phyloP scores from a whole-genome alignment of 2,888 invertebrate species.

The Platycnemis pennipes region DNA sequence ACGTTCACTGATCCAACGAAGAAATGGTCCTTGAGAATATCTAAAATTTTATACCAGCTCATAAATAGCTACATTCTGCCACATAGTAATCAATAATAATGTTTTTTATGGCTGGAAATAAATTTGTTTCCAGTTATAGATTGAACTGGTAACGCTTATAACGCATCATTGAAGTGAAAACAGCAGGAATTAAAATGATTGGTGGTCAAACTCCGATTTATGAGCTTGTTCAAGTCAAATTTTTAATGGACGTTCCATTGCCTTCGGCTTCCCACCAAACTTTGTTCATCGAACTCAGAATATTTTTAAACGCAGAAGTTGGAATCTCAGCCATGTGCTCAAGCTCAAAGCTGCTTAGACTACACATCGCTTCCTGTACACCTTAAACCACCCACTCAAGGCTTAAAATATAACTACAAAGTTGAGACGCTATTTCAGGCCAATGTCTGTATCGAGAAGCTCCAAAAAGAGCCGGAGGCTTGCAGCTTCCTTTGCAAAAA shows the following conservation, averaged over 20 bases:
- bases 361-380: constrained; percentile 64
- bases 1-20: no score
- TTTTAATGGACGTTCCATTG: not conserved
- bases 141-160: no score
- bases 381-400: not conserved
- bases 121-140: no score
- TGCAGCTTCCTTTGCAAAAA: not conserved
- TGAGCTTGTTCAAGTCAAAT: not conserved
- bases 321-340: constrained; percentile 40
- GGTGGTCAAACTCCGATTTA: no score
- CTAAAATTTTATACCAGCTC: no score
- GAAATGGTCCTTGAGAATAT: no score
- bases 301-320: constrained; percentile 29
- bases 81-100: no score
- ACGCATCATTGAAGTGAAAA: no score
- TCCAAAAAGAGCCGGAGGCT: not conserved
- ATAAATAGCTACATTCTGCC: no score
- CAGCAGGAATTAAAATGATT: no score
- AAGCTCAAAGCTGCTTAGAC: constrained; percentile 7
- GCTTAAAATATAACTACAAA: constrained; percentile 11
- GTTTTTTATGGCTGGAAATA: no score
- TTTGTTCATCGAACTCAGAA: not conserved
- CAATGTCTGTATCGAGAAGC: not conserved
- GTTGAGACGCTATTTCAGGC: not conserved
- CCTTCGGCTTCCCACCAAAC: not conserved